phyloP scores from a whole-genome alignment of 1,140 invertebrate species.

The Helicoverpa zea region DNA sequence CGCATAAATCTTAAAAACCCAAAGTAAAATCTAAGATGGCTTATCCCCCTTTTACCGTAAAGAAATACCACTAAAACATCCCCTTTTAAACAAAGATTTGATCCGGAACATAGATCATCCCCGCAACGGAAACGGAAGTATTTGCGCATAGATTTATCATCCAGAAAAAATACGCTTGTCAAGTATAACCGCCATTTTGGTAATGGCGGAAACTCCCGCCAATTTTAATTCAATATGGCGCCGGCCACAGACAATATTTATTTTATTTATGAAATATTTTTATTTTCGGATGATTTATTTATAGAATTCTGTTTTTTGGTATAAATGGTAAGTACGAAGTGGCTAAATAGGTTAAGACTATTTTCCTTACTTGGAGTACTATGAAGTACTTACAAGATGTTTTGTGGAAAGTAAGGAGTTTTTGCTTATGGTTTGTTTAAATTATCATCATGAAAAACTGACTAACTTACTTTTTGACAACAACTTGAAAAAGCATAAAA shows the following conservation, averaged over 20 bases:
- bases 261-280: slow-evolving; percentile 7
- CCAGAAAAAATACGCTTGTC: slow-evolving; percentile 59
- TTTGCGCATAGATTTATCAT: slow-evolving; percentile 67
- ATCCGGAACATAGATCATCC: slow-evolving; percentile 40
- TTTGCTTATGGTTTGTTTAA: neutral
- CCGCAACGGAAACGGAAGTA: slow-evolving; percentile 60
- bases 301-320: neutral
- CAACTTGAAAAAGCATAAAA: too few species aligned
- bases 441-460: neutral
- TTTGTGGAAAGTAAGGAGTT: too few species aligned
- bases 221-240: slow-evolving; percentile 64
- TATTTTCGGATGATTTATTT: neutral
- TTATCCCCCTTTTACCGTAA: slow-evolving; percentile 1
- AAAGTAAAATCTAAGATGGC: neutral
- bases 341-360: too few species aligned
- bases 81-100: slow-evolving; percentile 48
- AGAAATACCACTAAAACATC: neutral
- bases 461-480: too few species aligned
- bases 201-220: slow-evolving; percentile 62
- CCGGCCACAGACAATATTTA: neutral
- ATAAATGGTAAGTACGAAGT: too few species aligned
- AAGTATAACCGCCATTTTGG: slow-evolving; percentile 62
- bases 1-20: neutral
- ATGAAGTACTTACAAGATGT: too few species aligned
- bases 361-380: too few species aligned